Conservation (phyloP, 2,797 vertebrate genomes). For the Chelon labrosus region DNA sequence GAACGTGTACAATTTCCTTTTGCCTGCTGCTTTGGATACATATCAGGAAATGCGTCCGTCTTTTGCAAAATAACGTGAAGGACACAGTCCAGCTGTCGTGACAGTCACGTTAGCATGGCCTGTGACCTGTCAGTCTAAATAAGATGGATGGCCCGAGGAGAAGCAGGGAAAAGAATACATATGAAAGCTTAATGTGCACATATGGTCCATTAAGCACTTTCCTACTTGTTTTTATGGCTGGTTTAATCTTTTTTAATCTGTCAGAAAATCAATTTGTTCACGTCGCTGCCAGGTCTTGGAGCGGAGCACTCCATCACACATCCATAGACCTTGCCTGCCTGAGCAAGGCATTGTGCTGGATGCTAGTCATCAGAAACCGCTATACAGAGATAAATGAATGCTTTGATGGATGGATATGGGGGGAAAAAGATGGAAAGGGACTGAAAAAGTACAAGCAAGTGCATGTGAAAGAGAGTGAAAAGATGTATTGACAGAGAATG, state of each 20-base stretch:
- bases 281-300: slow-evolving; percentile 84
- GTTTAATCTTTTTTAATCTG: slow-evolving; percentile 89
- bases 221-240: slow-evolving; percentile 86
- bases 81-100: slow-evolving; percentile 66
- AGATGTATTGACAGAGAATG: slow-evolving; percentile 38
- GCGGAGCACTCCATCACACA: slow-evolving; percentile 83
- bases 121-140: slow-evolving; percentile 77
- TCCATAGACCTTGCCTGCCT: slow-evolving; percentile 74
- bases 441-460: slow-evolving; percentile 48
- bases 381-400: slow-evolving; percentile 72
- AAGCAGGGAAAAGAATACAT: slow-evolving; percentile 82
- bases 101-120: slow-evolving; percentile 72
- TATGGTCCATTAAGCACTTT: slow-evolving; percentile 86
- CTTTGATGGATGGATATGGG: slow-evolving; percentile 64
- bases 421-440: slow-evolving; percentile 36
- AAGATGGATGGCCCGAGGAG: slow-evolving; percentile 80
- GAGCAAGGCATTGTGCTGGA: slow-evolving; percentile 75
- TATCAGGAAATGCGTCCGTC: slow-evolving; percentile 1
- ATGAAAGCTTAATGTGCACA: slow-evolving; percentile 84
- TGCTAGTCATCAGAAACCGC: slow-evolving; percentile 76
- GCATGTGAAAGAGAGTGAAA: slow-evolving; percentile 53
- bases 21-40: slow-evolving; percentile 1
- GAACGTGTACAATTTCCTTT: not conserved
- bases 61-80: slow-evolving; percentile 58
- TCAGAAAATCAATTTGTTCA: slow-evolving; percentile 88